phyloP scores from a whole-genome alignment of 1,140 invertebrate genomes.

The Scaptomyza graminum region DNA sequence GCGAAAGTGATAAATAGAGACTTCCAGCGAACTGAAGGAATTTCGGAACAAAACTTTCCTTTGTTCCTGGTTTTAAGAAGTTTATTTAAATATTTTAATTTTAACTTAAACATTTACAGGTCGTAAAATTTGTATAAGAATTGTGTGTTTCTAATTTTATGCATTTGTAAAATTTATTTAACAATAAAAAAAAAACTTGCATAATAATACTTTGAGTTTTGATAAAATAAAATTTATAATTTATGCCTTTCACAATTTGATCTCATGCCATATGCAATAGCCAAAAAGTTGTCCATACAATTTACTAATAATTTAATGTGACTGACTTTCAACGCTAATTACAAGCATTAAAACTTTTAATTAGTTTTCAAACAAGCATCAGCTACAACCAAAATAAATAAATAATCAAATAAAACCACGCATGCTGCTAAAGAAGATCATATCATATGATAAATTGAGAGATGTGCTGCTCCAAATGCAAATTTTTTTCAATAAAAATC shows the following conservation, averaged over 20 bases:
- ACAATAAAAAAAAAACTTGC: too few relatives aligned
- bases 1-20: constrained; percentile 16
- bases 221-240: too few relatives aligned
- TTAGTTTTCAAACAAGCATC: constrained; percentile 71
- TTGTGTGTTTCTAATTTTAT: too few relatives aligned
- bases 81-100: too few relatives aligned
- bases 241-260: background rate
- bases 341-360: constrained; percentile 81
- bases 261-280: background rate
- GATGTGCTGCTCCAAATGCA: constrained; percentile 39
- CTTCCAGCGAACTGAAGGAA: too few relatives aligned
- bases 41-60: too few relatives aligned
- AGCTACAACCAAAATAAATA: constrained; percentile 29
- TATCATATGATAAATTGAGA: constrained; percentile 12
- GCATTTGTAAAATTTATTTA: too few relatives aligned
- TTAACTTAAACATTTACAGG: too few relatives aligned
- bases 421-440: constrained; percentile 35
- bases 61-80: too few relatives aligned
- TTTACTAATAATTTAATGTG: constrained; percentile 80
- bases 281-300: constrained; percentile 67
- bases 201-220: too few relatives aligned
- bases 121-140: too few relatives aligned
- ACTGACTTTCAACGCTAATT: constrained; percentile 78
- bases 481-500: constrained; percentile 59
- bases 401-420: constrained; percentile 17